A percentile compares a stretch with the other conserved stretches of the same genome.
These are phyloP conservation scores for Amblyopsis hoosieri DNA, from an alignment of 2,797 vertebrate genomes.

Conservation along the genomic window DNA sequence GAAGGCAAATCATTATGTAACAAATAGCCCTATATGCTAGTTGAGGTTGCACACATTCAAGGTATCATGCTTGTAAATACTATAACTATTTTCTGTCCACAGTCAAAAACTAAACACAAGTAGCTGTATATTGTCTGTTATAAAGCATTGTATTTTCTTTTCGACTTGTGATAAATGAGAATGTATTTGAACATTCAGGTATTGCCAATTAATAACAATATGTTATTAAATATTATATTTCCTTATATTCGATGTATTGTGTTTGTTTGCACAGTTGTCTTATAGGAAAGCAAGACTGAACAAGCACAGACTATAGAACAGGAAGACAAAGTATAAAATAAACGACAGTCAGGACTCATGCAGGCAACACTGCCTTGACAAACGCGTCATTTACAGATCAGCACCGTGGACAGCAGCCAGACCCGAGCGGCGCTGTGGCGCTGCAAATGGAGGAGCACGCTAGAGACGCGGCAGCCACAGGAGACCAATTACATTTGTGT, in stretches of 20 bases:
- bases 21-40: background rate
- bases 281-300: slow-evolving; percentile 9
- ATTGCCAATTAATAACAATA: too few relatives aligned
- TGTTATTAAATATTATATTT: background rate
- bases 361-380: slow-evolving; percentile 37
- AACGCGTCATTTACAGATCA: slow-evolving; percentile 59
- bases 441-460: slow-evolving; percentile 63
- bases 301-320: slow-evolving; percentile 3
- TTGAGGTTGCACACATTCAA: background rate
- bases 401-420: slow-evolving; percentile 63
- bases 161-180: too few relatives aligned
- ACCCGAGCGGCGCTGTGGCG: slow-evolving; percentile 17
- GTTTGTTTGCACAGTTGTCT: background rate
- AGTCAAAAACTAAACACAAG: background rate
- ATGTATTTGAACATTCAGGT: too few relatives aligned
- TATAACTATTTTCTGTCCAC: background rate
- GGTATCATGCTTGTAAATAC: background rate
- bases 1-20: slow-evolving; percentile 15
- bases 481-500: slow-evolving; percentile 69
- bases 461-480: slow-evolving; percentile 45
- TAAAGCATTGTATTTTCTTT: too few relatives aligned
- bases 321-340: slow-evolving; percentile 13
- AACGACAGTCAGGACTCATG: slow-evolving; percentile 38
- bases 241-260: background rate
- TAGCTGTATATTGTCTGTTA: background rate